Base-by-base conservation (phyloP, 2,888 invertebrate species). In the Coleophora deauratella region DNA sequence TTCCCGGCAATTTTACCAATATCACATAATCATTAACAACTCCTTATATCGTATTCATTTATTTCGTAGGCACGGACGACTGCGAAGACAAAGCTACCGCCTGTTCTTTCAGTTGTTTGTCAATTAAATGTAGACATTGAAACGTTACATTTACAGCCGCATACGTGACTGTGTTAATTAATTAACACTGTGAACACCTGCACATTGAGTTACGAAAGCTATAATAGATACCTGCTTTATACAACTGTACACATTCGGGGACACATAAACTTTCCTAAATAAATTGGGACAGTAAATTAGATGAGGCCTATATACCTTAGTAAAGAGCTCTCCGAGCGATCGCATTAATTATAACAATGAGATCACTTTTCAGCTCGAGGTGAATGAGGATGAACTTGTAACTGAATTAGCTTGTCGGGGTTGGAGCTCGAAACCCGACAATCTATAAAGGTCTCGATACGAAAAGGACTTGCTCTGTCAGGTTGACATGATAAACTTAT, bases 171-270 rank as follows among this genome's bases (percentile, higher is more conserved):
- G 21, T 21, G 33, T 71, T 64, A 66, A 76, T 77, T 73, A 72
- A 76, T 74, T 72, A 72, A 69, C 66, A 65, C 62, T 58, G 61
- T 54, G 57, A 70, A 66, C 73, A 76, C 71, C 71, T 73, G 72
- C 51, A 57, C 57, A 44, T 49, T 50, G 55, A 54, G 54, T 56
- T 53, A 59, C 54, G 57, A 49, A 57, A 62, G 54, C 67, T 57
- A n/a, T n/a, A n/a, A n/a, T n/a, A 62, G 64, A 65, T 70, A 21
- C 21, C 21, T 21, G 21, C 21, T 6, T 21, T 62, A 72, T 70
- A 61, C 61, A 69, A 71, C 57, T 72, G 70, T 55, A 50, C 52
- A 56, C 61, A 59, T 64, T 62, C 43, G 51, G 49, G 54, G 54
- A 57, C 52, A 52, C 55, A 49, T 44, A 60, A 70, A 68, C 58